Percentiles rank a stretch among this genome's conserved stretches.
Evolutionary conservation across 2,113 vertebrate genomes (phyloP).

Genomic region (Anhinga rufa): DNA sequence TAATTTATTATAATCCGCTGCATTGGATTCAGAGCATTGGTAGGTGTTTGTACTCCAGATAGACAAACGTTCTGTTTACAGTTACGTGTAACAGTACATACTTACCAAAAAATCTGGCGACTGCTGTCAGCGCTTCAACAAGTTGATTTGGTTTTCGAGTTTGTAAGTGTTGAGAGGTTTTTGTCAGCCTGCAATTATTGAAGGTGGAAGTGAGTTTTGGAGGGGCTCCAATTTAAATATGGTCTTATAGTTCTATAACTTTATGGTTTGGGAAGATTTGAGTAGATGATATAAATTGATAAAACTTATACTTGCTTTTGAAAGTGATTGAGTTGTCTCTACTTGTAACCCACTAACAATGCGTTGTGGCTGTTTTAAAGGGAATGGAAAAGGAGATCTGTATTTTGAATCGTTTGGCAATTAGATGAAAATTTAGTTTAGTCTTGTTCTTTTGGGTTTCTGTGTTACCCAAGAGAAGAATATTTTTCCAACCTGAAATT

Average conservation of each 20-base stretch:
- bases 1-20: slow-evolving; percentile 28
- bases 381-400: neutral
- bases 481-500: neutral
- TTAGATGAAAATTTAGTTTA: neutral
- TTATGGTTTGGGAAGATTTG: neutral
- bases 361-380: neutral
- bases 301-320: neutral
- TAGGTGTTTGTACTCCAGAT: neutral
- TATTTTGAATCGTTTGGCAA: neutral
- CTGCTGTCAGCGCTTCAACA: neutral
- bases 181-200: neutral
- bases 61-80: slow-evolving; percentile 21
- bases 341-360: neutral
- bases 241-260: neutral
- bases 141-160: neutral
- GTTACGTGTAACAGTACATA: neutral
- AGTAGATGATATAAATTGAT: neutral
- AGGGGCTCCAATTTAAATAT: neutral
- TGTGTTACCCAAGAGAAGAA: neutral
- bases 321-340: neutral
- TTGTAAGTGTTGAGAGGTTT: neutral
- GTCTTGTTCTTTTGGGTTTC: neutral
- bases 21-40: neutral
- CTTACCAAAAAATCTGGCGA: neutral
- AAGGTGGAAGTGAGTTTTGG: neutral